phyloP scores from a whole-genome alignment of 2,888 invertebrate genomes.

The Erebia epiphron region DNA sequence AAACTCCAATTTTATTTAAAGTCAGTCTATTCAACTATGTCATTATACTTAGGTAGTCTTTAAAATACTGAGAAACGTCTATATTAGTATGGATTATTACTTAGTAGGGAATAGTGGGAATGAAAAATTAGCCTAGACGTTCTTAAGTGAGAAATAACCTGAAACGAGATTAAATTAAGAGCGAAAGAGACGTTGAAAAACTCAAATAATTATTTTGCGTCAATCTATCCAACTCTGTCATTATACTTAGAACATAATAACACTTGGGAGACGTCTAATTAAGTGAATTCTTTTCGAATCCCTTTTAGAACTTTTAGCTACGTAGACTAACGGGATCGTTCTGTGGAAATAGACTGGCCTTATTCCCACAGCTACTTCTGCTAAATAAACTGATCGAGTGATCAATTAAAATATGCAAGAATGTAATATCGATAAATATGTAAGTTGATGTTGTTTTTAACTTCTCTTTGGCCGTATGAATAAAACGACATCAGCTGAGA shows the following conservation, averaged over 20 bases:
- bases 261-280: conserved; percentile 2
- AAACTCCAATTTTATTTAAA: neutral
- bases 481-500: too few relatives aligned
- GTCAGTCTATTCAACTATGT: neutral
- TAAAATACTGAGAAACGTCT: conserved; percentile 1
- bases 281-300: neutral
- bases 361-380: neutral
- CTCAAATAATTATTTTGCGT: conserved; percentile 1
- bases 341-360: neutral
- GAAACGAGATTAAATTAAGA: neutral
- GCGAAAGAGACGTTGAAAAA: neutral
- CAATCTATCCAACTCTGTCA: neutral
- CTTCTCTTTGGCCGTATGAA: too few relatives aligned
- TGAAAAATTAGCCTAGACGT: too few relatives aligned
- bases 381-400: neutral
- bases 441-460: too few relatives aligned
- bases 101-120: too few relatives aligned
- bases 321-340: neutral
- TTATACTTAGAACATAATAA: neutral
- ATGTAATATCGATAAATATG: too few relatives aligned
- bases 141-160: neutral
- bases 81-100: too few relatives aligned
- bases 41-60: neutral
- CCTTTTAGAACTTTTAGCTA: neutral
- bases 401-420: neutral